Evolutionary conservation across 2,113 vertebrate species (phyloP).

Genomic region (Haemorhous mexicanus): DNA sequence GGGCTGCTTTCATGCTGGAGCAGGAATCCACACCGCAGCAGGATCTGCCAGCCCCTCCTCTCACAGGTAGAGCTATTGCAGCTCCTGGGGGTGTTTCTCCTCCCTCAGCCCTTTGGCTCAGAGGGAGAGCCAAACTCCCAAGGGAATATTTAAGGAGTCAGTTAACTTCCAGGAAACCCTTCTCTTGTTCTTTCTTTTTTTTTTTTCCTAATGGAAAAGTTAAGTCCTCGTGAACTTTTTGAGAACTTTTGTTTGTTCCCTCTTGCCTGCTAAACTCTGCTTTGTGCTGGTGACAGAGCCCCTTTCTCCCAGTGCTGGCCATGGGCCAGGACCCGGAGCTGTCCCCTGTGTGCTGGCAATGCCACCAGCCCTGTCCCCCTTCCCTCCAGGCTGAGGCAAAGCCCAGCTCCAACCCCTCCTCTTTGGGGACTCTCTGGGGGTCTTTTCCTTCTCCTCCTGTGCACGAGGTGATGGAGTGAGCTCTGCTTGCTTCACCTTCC

Average conservation of each 20-base stretch:
- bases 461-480: neutral
- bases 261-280: neutral
- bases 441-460: neutral
- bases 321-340: neutral
- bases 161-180: neutral
- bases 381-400: neutral
- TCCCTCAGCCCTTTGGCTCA: neutral
- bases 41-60: neutral
- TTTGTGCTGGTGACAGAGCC: constrained; percentile 39
- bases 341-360: neutral
- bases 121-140: neutral
- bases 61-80: fast-evolving
- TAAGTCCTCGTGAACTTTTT: neutral
- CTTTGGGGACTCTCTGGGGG: neutral
- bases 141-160: neutral
- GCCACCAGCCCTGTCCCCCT: neutral
- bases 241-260: neutral
- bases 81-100: neutral
- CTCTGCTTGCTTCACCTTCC: neutral
- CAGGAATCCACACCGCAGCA: fast-evolving
- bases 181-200: neutral
- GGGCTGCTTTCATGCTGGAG: neutral
- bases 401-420: neutral
- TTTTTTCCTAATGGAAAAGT: neutral
- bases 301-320: neutral